These are phyloP conservation scores for Hydrotaea diabolus DNA, from an alignment of 2,888 invertebrate species.

Conservation along the genomic window DNA sequence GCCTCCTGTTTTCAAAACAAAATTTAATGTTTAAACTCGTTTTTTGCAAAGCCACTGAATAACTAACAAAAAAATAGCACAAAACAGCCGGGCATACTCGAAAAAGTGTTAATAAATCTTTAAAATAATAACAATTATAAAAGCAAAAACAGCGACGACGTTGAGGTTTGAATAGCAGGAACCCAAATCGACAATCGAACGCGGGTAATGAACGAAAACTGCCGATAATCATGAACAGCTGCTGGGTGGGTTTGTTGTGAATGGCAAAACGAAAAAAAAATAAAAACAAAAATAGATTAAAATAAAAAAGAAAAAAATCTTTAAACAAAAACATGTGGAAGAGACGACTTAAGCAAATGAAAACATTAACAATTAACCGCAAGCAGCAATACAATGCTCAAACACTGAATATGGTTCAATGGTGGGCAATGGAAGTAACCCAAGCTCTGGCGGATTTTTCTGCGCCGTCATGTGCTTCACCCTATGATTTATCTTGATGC, in stretches of 20 bases:
- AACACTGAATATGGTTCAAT: background rate
- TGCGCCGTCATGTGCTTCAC: too few relatives aligned
- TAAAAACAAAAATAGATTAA: background rate
- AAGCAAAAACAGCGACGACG: background rate
- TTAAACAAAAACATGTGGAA: background rate
- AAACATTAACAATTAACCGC: background rate
- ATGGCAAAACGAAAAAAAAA: conserved; percentile 10
- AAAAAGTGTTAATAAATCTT: conserved; percentile 29
- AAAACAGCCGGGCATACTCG: conserved; percentile 2
- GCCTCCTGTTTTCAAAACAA: too few relatives aligned
- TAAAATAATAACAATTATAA: background rate
- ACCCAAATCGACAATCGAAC: background rate
- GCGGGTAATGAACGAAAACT: background rate
- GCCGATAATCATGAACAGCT: conserved; percentile 32
- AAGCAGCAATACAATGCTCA: background rate
- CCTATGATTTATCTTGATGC: too few relatives aligned
- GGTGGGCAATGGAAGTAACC: too few relatives aligned
- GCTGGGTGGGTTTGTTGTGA: conserved; percentile 18
- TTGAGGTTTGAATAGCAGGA: background rate
- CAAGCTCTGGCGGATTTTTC: too few relatives aligned
- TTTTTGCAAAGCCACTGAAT: background rate
- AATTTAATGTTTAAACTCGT: background rate
- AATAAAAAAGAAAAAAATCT: background rate
- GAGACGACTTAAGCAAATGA: background rate
- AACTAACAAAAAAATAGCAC: too few relatives aligned